Evolutionary conservation across 2,113 vertebrate genomes (phyloP).

Genomic region (Hystrix cristata): DNA sequence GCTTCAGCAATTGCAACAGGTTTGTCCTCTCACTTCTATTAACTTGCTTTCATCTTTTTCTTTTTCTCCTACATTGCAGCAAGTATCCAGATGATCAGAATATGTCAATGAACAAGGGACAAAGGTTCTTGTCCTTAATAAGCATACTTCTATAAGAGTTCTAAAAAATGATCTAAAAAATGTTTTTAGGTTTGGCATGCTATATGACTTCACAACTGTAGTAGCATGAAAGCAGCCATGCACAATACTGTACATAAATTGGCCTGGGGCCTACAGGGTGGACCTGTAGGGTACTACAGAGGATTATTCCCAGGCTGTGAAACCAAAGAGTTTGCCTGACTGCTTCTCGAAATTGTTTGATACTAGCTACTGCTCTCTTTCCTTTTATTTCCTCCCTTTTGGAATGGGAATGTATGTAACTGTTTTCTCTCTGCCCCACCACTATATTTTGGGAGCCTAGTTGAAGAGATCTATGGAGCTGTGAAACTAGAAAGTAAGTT

Average conservation of each 20-base stretch:
- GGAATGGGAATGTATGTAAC: background rate
- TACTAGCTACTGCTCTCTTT: background rate
- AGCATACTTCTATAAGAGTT: background rate
- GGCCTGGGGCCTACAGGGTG: background rate
- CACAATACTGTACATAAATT: background rate
- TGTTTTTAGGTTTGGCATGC: background rate
- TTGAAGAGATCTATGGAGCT: background rate
- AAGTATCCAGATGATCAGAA: background rate
- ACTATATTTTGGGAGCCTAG: background rate
- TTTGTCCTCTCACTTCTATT: background rate
- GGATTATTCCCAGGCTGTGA: background rate
- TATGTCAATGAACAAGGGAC: background rate
- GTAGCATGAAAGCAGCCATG: background rate
- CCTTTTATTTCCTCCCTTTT: background rate
- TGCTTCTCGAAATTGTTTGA: background rate
- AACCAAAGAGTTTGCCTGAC: background rate
- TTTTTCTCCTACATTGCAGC: background rate
- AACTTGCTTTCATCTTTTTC: background rate
- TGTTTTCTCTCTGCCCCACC: background rate
- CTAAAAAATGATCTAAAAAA: background rate
- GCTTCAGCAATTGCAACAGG: background rate
- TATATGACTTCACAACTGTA: background rate
- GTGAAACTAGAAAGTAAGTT: background rate
- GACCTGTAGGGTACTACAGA: background rate
- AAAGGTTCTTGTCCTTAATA: background rate